Evolutionary conservation across 2,888 invertebrate genomes (phyloP).

Genomic region (Mesochorus sp.): DNA sequence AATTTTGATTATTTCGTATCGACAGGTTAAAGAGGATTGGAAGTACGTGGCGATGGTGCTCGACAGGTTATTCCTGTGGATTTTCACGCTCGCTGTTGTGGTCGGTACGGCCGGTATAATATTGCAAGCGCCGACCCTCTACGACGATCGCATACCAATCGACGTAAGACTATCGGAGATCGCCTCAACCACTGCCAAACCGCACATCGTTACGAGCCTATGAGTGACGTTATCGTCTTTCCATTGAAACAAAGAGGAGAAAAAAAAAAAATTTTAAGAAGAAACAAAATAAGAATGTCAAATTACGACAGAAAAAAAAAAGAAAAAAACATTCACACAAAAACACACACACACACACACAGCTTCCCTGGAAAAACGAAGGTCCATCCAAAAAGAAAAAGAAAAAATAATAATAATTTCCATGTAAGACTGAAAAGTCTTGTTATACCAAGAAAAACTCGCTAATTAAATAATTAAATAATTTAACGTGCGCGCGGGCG

Average conservation of each 20-base stretch:
- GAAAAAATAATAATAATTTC: too few species aligned
- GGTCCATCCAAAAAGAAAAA: constrained; percentile 55
- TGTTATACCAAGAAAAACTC: constrained; percentile 41
- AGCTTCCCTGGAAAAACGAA: constrained; percentile 47
- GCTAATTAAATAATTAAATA: constrained; percentile 42
- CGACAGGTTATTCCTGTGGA: constrained; percentile 98
- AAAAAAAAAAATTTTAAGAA: neutral
- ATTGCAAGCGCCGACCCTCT: constrained; percentile 96
- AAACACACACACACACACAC: neutral
- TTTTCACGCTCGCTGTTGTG: constrained; percentile 97
- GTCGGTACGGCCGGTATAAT: constrained; percentile 97
- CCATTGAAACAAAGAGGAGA: constrained; percentile 12
- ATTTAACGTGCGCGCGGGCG: constrained; percentile 57
- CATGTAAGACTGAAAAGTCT: constrained; percentile 40
- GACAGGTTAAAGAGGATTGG: constrained; percentile 98
- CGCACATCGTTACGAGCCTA: constrained; percentile 84
- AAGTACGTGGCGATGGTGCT: constrained; percentile 99
- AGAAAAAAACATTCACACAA: constrained; percentile 54
- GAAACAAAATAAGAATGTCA: neutral
- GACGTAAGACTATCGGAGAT: constrained; percentile 95
- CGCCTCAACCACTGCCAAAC: constrained; percentile 94
- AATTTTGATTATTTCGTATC: too few species aligned
- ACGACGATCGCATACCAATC: constrained; percentile 94
- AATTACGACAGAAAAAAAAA: constrained; percentile 11
- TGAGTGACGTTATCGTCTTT: constrained; percentile 72